Percentiles rank a stretch among this genome's conserved stretches.
phyloP scores from a whole-genome alignment of 1,140 invertebrate genomes.

The Brachystomella parvula region DNA sequence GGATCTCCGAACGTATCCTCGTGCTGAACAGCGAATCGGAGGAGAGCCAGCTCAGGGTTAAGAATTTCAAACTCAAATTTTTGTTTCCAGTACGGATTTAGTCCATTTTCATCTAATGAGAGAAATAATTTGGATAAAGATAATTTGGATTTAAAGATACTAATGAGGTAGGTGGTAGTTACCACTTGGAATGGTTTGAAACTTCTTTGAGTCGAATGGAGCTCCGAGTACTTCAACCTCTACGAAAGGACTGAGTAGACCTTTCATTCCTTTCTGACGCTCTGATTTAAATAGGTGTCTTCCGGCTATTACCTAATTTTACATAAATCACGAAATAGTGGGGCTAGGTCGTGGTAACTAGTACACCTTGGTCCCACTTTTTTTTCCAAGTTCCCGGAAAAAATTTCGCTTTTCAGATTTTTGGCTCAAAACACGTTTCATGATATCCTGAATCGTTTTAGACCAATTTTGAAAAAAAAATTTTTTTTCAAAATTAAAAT shows the following conservation, averaged over 20 bases:
- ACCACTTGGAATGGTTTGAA: slow-evolving; percentile 2
- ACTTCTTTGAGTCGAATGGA: slow-evolving; percentile 60
- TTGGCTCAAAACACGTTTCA: too few species aligned
- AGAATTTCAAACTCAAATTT: slow-evolving; percentile 1
- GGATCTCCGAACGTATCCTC: slow-evolving; percentile 14
- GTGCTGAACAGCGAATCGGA: slow-evolving; percentile 11
- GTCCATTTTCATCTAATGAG: slow-evolving; percentile 8
- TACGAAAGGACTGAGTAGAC: slow-evolving; percentile 84
- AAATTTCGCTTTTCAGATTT: too few species aligned
- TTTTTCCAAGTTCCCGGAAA: too few species aligned
- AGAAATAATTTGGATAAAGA: background rate
- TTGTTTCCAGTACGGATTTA: slow-evolving; percentile 20
- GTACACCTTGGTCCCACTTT: too few species aligned
- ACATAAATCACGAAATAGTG: too few species aligned
- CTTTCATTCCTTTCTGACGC: slow-evolving; percentile 39
- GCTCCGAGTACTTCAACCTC: slow-evolving; percentile 87
- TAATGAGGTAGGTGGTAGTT: background rate
- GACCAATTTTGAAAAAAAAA: too few species aligned
- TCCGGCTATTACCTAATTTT: slow-evolving; percentile 68
- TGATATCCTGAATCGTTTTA: too few species aligned
- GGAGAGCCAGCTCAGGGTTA: slow-evolving; percentile 14
- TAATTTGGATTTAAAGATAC: background rate
- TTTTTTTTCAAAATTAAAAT: too few species aligned
- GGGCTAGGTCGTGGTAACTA: too few species aligned
- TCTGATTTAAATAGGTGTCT: slow-evolving; percentile 78